Evolutionary conservation across 92 coral and sea anemone genomes (phyloP).

Genomic region (Desmophyllum pertusum): DNA sequence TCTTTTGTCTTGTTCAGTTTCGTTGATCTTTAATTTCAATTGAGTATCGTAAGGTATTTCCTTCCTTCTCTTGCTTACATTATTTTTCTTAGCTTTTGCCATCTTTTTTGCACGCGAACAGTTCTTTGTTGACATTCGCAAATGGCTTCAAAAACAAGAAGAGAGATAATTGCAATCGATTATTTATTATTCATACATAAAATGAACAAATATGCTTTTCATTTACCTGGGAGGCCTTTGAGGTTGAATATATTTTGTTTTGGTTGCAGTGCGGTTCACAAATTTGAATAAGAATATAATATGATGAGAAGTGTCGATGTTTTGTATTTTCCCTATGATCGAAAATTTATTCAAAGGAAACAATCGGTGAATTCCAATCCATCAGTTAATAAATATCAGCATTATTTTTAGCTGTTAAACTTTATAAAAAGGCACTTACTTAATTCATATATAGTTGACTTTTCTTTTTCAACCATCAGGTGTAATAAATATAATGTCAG

Average conservation of each 20-base stretch:
- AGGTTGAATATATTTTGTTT: conserved; percentile 35
- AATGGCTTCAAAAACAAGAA: conserved; percentile 36
- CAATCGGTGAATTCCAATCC: background rate
- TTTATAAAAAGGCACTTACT: background rate
- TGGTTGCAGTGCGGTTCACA: conserved; percentile 1
- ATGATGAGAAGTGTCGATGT: background rate
- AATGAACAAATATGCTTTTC: conserved; percentile 41
- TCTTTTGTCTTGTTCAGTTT: background rate
- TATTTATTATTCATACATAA: conserved; percentile 42
- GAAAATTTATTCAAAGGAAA: background rate
- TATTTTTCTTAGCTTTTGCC: background rate
- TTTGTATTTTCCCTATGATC: background rate
- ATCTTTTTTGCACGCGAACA: background rate
- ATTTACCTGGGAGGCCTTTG: conserved; percentile 9
- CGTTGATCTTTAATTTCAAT: background rate
- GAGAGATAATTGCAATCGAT: conserved; percentile 38
- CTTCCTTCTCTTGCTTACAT: background rate
- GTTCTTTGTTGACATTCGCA: conserved; percentile 36
- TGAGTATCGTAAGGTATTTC: background rate
- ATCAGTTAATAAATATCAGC: background rate
- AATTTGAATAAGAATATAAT: conserved; percentile 20
- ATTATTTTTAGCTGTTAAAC: background rate
- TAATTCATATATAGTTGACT: background rate
- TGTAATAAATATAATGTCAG: too few relatives aligned
- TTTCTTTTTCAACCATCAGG: background rate